Base-by-base conservation (phyloP, 2,113 vertebrate species). In the Pipa parva region DNA sequence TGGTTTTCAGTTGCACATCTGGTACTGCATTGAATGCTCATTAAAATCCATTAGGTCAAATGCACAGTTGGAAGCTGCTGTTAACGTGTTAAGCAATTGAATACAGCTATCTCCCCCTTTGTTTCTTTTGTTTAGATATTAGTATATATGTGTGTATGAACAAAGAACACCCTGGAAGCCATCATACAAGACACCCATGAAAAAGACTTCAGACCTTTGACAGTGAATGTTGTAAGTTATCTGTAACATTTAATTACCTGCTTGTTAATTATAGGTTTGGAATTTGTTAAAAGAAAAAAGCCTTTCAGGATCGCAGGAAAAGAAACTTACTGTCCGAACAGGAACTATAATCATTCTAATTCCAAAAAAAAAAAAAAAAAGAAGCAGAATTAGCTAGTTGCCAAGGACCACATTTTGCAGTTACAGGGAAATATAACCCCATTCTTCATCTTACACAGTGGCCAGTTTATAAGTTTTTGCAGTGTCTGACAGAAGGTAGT, bases 141-240 rank as follows among this genome's bases (percentile, higher is more conserved):
- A 75, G 54, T 78, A 46, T 77, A 73, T 77, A 66, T 78, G 76
- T 78, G 45, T 77, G 73, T 77, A 67, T 78, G 76, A 76, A 83
- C 59, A 77, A 74, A 80, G 73, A 75, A 74, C 59, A 68, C 70
- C 61, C 58, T 72, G 66, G 75, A 60, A 71, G 72, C 71, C 69
- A 54, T 52, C 49, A 51, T 42, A 22, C 55, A 83, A 76, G 59
- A 73, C 59, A 78, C 75, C 79, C 80, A 54, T 62, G 68, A 76
- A 74, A 50, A 73, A 77, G 59, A 78, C 72, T 0, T 60, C 61
- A 77, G 79, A 76, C 72, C 42, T 59, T 31, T 33, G 59, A 20
- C 56, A 84, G 83, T 89, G 86, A 85, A 90, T 90, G 89, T 78
- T 87, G 89, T 90, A 84, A 90, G 89, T 90, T 75, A 45, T 17